These are phyloP conservation scores for Ormia ochracea DNA, from an alignment of 2,888 invertebrate species.

Conservation along the genomic window DNA sequence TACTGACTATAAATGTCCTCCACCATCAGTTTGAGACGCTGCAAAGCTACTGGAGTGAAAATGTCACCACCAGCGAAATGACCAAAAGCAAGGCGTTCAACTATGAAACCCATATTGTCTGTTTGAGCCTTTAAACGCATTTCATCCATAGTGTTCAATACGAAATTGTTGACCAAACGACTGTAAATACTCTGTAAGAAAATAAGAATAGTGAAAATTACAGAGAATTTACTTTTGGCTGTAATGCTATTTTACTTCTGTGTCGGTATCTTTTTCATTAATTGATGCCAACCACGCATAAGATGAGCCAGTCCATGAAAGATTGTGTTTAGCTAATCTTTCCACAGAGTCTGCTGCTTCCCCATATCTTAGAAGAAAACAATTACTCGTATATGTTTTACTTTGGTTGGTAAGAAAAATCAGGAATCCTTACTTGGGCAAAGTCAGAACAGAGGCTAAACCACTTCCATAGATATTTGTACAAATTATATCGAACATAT, in stretches of 20 bases:
- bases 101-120: conserved; percentile 79
- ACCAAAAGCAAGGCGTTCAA: conserved; percentile 80
- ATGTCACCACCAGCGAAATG: conserved; percentile 42
- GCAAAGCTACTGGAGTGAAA: conserved; percentile 79
- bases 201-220: too few species aligned
- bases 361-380: conserved; percentile 79
- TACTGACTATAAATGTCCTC: conserved; percentile 83
- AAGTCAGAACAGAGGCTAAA: conserved; percentile 81
- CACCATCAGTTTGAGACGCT: conserved; percentile 80
- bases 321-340: conserved; percentile 79
- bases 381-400: neutral
- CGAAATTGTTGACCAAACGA: conserved; percentile 5
- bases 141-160: conserved; percentile 1
- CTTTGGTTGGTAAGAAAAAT: neutral
- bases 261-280: conserved; percentile 77
- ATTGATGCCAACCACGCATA: conserved; percentile 82
- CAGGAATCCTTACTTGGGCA: conserved; percentile 78
- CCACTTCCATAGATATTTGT: conserved; percentile 83
- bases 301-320: conserved; percentile 82
- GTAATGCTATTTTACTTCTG: neutral
- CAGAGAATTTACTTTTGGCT: neutral
- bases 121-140: conserved; percentile 75
- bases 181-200: neutral
- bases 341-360: conserved; percentile 81
- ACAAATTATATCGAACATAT: conserved; percentile 79